These are phyloP conservation scores for Hemibagrus guttatus DNA, from an alignment of 2,797 vertebrate species.

Conservation along the genomic window DNA sequence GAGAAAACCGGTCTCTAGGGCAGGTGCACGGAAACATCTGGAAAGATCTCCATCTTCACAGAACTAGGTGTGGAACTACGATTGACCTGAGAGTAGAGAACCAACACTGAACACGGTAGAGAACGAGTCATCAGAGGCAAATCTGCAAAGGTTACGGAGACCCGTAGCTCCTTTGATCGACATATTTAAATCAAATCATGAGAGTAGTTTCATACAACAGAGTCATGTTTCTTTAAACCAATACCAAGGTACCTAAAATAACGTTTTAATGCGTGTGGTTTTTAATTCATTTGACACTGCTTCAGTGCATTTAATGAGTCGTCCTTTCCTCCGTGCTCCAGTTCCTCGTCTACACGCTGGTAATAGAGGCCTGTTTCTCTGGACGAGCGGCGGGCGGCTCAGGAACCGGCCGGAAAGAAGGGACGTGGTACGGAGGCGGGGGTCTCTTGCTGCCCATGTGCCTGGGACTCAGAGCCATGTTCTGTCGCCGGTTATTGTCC, in stretches of 20 bases:
- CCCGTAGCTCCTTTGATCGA: conserved; percentile 44
- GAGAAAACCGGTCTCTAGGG: background rate
- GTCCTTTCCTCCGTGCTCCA: conserved; percentile 9
- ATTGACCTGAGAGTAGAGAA: conserved; percentile 60
- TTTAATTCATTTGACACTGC: background rate
- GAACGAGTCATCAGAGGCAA: conserved; percentile 40
- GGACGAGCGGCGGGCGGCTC: conserved; percentile 78
- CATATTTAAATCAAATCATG: conserved; percentile 33
- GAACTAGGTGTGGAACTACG: conserved; percentile 37
- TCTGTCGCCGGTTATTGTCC: conserved; percentile 87
- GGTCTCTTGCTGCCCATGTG: conserved; percentile 79
- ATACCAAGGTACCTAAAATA: conserved; percentile 48
- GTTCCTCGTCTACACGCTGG: conserved; percentile 60
- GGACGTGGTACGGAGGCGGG: conserved; percentile 70
- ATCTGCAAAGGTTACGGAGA: conserved; percentile 49
- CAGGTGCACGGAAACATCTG: background rate
- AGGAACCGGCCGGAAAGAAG: conserved; percentile 77
- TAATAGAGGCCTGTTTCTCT: conserved; percentile 90
- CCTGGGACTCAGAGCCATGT: conserved; percentile 83
- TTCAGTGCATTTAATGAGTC: background rate
- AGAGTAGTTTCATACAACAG: conserved; percentile 28
- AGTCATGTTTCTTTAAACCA: conserved; percentile 32
- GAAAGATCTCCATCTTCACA: background rate
- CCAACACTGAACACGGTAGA: conserved; percentile 44
- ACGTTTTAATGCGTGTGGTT: conserved; percentile 18